Conservation (phyloP, 2,888 invertebrate species). For the Drosophila subsilvestris region DNA sequence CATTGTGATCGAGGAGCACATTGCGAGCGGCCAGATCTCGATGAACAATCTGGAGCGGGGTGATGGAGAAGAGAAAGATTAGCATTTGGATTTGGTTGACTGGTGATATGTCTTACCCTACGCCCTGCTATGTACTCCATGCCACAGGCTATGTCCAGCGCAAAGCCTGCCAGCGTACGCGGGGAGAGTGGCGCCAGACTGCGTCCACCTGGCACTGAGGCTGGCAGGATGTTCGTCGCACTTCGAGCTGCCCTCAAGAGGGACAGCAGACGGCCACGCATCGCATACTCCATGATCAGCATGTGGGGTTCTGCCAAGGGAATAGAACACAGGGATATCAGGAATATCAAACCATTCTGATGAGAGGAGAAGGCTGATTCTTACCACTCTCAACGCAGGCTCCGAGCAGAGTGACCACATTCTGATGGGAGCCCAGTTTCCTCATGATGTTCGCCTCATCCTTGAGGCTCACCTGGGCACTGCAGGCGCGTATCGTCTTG, state of each 20-base stretch:
- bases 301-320: slow-evolving; percentile 90
- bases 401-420: slow-evolving; percentile 92
- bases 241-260: slow-evolving; percentile 87
- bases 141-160: slow-evolving; percentile 92
- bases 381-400: slow-evolving; percentile 93
- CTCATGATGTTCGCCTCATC: slow-evolving; percentile 94
- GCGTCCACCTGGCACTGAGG: slow-evolving; percentile 84
- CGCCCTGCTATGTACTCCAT: slow-evolving; percentile 93
- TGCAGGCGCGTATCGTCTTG: slow-evolving; percentile 92
- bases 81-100: background rate
- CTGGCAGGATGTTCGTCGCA: slow-evolving; percentile 84
- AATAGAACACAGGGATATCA: background rate
- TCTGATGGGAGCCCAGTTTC: slow-evolving; percentile 91
- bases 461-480: slow-evolving; percentile 89
- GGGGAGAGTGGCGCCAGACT: slow-evolving; percentile 83
- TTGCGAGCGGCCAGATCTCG: slow-evolving; percentile 93
- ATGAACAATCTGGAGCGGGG: slow-evolving; percentile 89
- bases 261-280: slow-evolving; percentile 91
- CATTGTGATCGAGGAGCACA: slow-evolving; percentile 92
- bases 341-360: background rate
- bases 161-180: slow-evolving; percentile 91
- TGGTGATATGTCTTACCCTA: slow-evolving; percentile 86
- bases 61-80: background rate
- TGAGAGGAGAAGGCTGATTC: slow-evolving; percentile 2
- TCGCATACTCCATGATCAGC: slow-evolving; percentile 93